Base-by-base conservation (phyloP, 1,140 invertebrate genomes). In the Drosophila kikkawai region DNA sequence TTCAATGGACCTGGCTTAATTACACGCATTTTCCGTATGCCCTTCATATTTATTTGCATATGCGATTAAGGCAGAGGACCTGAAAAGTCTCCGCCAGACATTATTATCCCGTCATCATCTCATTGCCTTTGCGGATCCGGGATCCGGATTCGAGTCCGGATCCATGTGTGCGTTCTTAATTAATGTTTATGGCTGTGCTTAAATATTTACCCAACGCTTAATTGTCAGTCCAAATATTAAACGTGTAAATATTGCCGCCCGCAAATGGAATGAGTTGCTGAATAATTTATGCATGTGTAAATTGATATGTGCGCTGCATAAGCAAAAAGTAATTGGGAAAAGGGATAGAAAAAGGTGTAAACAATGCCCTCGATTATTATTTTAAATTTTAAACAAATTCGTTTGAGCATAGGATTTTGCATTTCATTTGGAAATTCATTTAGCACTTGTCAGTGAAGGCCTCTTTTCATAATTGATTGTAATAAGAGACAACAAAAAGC, bases 211-310 rank as follows among this genome's bases (percentile, higher is more conserved):
- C 42, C 50, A 53, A 22, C 68, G 71, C 53, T 65, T 88, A 80
- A 87, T 87, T 87, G 80, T 53, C 53, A 64, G 47, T 17, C 55
- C 67, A 88, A 90, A 79, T 75, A 90, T 75, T 90, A 65, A 79
- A 53, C 53, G 45, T 56, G 65, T 19, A 75, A 78, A 80, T 57
- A 70, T 17, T 42, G 44, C 36, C n/a, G 17, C 47, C 64, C 44
- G 32, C 63, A 53, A 7, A 37, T 29, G 39, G 47, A 51, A 44
- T 15, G 29, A 9, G 50, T 26, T 17, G 32, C 50, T 79, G 63
- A 84, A 88, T 81, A 81, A 79, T 81, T 80, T 53, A 79, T 57
- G 53, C 19, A 6, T 39, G 36, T 42, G 15, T 12, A 65, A 75
- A 77, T 71, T 70, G 58, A 80, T 84, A 80, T 88, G 66, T 42